A percentile compares a stretch with the other conserved stretches of the same genome.
These are phyloP conservation scores for Melipona quadrifasciata DNA, from an alignment of 1,140 invertebrate genomes.

Conservation along the genomic window DNA sequence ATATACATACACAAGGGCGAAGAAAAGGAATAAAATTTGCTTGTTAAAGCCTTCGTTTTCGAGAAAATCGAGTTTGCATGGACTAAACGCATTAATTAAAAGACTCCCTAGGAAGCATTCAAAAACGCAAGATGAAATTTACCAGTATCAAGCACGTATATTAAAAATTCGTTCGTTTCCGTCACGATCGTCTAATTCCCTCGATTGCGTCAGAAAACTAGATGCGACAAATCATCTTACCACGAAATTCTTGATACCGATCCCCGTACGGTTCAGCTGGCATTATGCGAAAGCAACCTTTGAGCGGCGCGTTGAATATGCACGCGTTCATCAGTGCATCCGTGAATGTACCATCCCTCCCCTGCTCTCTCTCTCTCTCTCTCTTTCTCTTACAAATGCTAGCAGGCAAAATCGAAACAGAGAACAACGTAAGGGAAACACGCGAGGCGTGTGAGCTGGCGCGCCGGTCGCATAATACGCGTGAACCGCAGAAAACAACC, in stretches of 20 bases:
- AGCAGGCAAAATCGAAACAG: not conserved
- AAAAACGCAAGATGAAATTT: too few relatives aligned
- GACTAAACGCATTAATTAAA: too few relatives aligned
- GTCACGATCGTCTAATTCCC: not conserved
- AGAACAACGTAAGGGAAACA: not conserved
- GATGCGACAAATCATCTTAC: not conserved
- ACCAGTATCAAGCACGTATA: too few relatives aligned
- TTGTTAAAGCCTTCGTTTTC: too few relatives aligned
- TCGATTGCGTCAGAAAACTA: not conserved
- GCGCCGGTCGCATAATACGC: conserved; percentile 28
- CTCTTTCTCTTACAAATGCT: too few relatives aligned
- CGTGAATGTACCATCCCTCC: not conserved
- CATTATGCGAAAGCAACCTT: not conserved
- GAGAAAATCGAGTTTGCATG: too few relatives aligned
- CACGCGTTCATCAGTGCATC: not conserved
- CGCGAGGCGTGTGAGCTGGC: conserved; percentile 17
- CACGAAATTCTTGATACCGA: not conserved
- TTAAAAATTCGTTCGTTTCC: not conserved
- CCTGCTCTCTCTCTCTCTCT: not conserved
- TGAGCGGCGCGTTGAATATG: conserved; percentile 6
- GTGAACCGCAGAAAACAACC: conserved; percentile 33
- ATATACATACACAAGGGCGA: too few relatives aligned
- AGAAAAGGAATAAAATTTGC: too few relatives aligned
- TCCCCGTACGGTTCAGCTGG: too few relatives aligned
- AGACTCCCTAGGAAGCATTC: too few relatives aligned